Conservation (phyloP, 2,888 invertebrate genomes). For the Adineta ricciae region DNA sequence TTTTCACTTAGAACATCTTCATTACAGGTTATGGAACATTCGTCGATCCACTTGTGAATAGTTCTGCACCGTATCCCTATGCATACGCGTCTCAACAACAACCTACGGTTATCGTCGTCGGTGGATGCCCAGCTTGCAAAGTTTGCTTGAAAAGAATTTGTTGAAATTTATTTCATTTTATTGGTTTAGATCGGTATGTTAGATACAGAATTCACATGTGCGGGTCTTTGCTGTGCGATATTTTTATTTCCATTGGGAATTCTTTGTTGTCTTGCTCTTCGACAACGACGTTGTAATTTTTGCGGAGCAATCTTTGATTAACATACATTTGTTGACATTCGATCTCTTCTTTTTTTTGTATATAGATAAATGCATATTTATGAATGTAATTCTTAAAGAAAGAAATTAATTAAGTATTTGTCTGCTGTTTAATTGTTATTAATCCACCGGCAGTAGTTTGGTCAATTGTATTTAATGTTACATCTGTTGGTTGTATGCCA, state of each 20-base stretch:
- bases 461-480: too few species aligned
- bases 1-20: not conserved
- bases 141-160: constrained; percentile 44
- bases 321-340: not conserved
- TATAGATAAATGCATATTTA: too few species aligned
- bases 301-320: constrained; percentile 70
- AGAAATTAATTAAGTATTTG: too few species aligned
- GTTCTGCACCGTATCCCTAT: not conserved
- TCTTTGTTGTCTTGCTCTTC: constrained; percentile 71
- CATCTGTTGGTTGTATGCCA: too few species aligned
- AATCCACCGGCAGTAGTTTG: too few species aligned
- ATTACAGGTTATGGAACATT: constrained; percentile 2
- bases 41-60: not conserved
- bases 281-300: constrained; percentile 72
- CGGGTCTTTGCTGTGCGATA: constrained; percentile 72
- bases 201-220: constrained; percentile 74
- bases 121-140: constrained; percentile 76
- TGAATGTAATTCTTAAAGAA: too few species aligned
- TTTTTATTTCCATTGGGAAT: constrained; percentile 76
- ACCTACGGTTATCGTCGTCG: constrained; percentile 63
- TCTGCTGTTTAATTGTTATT: too few species aligned
- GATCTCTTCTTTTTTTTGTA: too few species aligned
- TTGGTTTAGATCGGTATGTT: constrained; percentile 58
- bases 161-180: not conserved
- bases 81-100: not conserved